Evolutionary conservation across 2,888 invertebrate species (phyloP).

Genomic region (Eurois occulta): DNA sequence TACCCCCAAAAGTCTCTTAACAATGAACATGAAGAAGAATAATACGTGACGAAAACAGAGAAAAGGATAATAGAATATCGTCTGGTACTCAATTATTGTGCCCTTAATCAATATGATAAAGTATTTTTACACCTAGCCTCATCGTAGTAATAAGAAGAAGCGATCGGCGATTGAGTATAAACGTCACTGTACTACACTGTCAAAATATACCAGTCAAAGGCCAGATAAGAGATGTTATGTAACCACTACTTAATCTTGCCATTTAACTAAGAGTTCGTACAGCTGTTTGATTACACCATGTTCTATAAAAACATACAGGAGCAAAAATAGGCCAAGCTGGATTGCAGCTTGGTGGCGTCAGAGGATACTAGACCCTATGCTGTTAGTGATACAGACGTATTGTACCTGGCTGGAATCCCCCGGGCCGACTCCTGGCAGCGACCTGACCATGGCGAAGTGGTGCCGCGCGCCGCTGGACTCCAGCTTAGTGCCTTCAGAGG

Average conservation of each 20-base stretch:
- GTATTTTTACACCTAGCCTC: not conserved
- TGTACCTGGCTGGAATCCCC: conserved; percentile 81
- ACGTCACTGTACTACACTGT: not conserved
- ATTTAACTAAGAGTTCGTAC: not conserved
- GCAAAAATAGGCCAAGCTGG: conserved; percentile 72
- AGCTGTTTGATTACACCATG: not conserved
- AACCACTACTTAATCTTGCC: not conserved
- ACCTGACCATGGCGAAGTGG: conserved; percentile 83
- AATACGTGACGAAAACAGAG: not conserved
- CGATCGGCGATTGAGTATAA: not conserved
- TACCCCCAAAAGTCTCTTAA: no score
- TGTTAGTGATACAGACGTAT: not conserved
- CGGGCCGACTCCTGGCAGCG: conserved; percentile 75
- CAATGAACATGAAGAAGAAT: not conserved
- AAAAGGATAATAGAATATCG: not conserved
- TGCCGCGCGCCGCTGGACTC: conserved; percentile 92
- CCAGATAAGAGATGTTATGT: not conserved
- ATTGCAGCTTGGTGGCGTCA: conserved; percentile 40
- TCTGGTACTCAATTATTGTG: not conserved
- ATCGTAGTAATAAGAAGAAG: not conserved
- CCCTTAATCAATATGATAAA: not conserved
- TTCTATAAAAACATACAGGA: not conserved
- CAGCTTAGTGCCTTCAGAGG: conserved; percentile 97
- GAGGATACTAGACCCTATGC: not conserved
- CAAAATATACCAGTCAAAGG: not conserved